Base-by-base conservation (phyloP, 2,888 invertebrate genomes). In the Dolichomitus sp. region DNA sequence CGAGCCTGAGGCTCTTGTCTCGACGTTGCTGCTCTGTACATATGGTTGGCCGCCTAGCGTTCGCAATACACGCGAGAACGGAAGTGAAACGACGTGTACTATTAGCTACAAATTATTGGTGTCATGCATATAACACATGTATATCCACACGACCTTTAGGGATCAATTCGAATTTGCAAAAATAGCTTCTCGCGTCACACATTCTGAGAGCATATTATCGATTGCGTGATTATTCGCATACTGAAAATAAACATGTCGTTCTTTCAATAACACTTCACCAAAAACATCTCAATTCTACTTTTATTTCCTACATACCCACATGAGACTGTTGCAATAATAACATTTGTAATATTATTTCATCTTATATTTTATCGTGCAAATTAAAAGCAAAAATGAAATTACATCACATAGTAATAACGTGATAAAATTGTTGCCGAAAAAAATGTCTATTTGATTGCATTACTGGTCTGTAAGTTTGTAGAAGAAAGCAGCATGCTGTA, bases 1-100 rank as follows among this genome's bases (percentile, higher is more conserved):
- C 81, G 81, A 81, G 79, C 66, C 63, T 12, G 37, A 12, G 57
- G 40, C 54, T 66, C 42, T 57, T 33, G 65, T 61, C 61, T 37
- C 37, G 52, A 14, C 12, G 42, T n/a, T 63, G 59, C 30, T 48
- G 48, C 54, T 69, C 40, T n/a, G 54, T 23, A 14, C 17, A 11
- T 23, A 40, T 30, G 33, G 30, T 45, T 63, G 65, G 40, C 54
- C 45, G 63, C 40, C 37, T 7, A 45, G 40, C 4, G 27, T 17
- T 42, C 17, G 69, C 42, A 17, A 52, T 19, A 19, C 52, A 14
- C 45, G 27, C 14, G 61, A 48, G 42, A 40, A 57, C 70, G 70
- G 70, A 72, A 72, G 70, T 72, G 70, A 72, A 72, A 59, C 57
- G 57, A 59, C 57, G 30, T 30, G 30, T 17, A n/a, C 37, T 4